A percentile compares a stretch with the other conserved stretches of the same genome.
These are phyloP conservation scores for Pemphigus obesinymphae DNA, from an alignment of 1,140 invertebrate genomes.

Conservation along the genomic window DNA sequence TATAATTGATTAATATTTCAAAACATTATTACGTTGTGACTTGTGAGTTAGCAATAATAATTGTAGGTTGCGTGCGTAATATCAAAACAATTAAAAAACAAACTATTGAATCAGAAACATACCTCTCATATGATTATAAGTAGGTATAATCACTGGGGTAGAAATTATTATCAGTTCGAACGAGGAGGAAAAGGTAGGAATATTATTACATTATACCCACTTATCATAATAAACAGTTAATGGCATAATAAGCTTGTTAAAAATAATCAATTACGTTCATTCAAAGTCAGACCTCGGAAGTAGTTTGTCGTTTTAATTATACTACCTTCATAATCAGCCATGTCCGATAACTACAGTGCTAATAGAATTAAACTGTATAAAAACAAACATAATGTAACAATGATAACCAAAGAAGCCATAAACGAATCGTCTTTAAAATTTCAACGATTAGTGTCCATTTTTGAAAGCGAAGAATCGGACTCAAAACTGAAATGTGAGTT, in stretches of 20 bases:
- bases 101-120: conserved; percentile 4
- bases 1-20: too few relatives aligned
- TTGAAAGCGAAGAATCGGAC: neutral
- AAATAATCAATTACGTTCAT: neutral
- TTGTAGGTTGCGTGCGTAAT: neutral
- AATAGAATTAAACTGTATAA: neutral
- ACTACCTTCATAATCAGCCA: neutral
- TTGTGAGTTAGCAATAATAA: neutral
- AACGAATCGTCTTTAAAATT: neutral
- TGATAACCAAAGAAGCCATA: neutral
- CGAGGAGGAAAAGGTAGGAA: too few relatives aligned
- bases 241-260: neutral
- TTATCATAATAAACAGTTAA: neutral
- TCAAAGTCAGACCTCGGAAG: neutral
- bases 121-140: neutral
- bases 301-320: neutral
- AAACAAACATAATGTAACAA: neutral
- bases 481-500: neutral
- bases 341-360: neutral
- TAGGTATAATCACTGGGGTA: neutral
- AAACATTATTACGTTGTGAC: too few relatives aligned
- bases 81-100: conserved; percentile 14
- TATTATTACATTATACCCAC: neutral
- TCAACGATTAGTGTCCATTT: neutral
- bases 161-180: too few relatives aligned